phyloP scores from a whole-genome alignment of 2,888 invertebrate species.

The Mycogona germanica region DNA sequence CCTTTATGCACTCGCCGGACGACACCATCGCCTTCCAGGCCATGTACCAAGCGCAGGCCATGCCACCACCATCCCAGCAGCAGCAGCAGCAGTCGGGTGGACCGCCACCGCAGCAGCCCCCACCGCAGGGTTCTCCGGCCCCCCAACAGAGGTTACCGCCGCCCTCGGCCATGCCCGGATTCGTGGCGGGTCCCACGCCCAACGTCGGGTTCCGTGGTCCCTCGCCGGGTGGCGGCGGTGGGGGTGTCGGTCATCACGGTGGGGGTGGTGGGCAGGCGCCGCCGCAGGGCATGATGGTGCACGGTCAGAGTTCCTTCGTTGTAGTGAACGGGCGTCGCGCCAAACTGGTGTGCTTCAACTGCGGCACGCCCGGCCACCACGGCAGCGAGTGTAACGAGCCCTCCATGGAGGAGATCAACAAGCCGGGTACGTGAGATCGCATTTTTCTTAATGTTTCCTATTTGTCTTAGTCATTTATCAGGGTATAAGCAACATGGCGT shows the following conservation, averaged over 20 bases:
- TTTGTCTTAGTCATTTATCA: no score
- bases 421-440: conserved; percentile 29
- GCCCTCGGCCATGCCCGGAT: conserved; percentile 17
- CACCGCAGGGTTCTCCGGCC: conserved; percentile 4
- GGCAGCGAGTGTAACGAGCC: conserved; percentile 80
- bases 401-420: conserved; percentile 82
- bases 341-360: conserved; percentile 75
- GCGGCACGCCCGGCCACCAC: conserved; percentile 70
- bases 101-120: background rate
- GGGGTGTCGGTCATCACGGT: no score
- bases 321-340: conserved; percentile 21
- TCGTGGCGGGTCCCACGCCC: conserved; percentile 16
- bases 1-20: conserved; percentile 11
- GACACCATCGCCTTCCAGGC: background rate
- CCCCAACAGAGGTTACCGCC: conserved; percentile 5
- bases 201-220: conserved; percentile 19
- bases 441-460: no score
- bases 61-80: background rate
- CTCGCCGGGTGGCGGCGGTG: no score
- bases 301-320: background rate
- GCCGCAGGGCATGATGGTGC: no score
- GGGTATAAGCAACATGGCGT: no score
- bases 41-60: background rate
- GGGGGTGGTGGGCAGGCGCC: no score
- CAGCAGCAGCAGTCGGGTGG: conserved; percentile 11